Conservation (phyloP, 2,113 vertebrate genomes). For the Puma concolor region DNA sequence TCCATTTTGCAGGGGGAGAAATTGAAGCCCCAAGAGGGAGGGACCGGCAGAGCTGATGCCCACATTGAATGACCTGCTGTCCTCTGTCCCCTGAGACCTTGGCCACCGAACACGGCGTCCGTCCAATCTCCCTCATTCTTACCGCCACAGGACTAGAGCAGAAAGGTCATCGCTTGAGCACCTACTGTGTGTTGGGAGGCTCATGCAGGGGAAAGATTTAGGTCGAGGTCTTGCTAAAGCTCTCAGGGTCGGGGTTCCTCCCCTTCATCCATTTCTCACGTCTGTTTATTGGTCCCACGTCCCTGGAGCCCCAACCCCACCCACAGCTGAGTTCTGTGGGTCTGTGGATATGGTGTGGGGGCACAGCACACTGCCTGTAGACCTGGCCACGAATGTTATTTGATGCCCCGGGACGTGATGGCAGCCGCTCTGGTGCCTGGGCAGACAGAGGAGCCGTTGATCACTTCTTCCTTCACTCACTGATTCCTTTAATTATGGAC, state of each 20-base stretch:
- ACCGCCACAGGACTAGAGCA: background rate
- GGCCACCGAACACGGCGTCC: background rate
- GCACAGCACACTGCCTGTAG: accelerated
- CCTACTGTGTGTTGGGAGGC: background rate
- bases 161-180: background rate
- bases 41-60: background rate
- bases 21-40: background rate
- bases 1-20: background rate
- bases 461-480: background rate
- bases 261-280: background rate
- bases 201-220: background rate
- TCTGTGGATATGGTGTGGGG: no score
- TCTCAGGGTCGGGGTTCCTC: background rate
- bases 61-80: background rate
- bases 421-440: accelerated
- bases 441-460: background rate
- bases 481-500: background rate
- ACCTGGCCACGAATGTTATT: background rate
- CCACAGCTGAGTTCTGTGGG: background rate
- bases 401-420: background rate
- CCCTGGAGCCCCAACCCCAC: accelerated
- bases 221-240: background rate
- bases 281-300: accelerated
- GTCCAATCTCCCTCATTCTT: background rate
- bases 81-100: background rate